Conservation (phyloP, 1,140 invertebrate genomes). For the Battus philenor region DNA sequence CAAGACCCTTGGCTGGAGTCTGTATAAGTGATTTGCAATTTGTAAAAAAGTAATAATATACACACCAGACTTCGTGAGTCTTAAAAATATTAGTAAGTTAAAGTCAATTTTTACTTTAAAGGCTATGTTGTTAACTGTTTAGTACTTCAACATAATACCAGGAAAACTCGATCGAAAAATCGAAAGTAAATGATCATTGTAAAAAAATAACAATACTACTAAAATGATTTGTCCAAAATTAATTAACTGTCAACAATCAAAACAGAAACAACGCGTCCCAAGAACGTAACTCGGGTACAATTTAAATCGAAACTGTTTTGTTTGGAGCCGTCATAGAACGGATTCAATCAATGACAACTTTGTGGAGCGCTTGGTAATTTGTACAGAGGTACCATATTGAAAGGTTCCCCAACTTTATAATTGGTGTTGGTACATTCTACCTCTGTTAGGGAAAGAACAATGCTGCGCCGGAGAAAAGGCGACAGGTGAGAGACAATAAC, state of each 20-base stretch:
- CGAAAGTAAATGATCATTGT: no score
- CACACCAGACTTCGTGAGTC: no score
- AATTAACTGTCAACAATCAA: constrained; percentile 9
- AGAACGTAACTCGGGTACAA: not conserved
- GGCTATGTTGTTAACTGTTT: no score
- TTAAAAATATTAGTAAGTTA: no score
- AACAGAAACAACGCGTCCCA: constrained; percentile 1
- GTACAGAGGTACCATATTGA: constrained; percentile 28
- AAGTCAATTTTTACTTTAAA: no score
- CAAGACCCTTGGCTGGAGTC: no score
- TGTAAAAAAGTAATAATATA: no score
- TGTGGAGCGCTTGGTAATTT: constrained; percentile 29
- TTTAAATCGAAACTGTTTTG: constrained; percentile 6
- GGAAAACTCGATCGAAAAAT: no score
- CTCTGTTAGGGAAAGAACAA: constrained; percentile 39
- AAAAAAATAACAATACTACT: no score
- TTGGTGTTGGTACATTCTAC: constrained; percentile 39
- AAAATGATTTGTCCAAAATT: constrained; percentile 1
- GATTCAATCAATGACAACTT: constrained; percentile 30
- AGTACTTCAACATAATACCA: no score
- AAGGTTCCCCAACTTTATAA: constrained; percentile 50
- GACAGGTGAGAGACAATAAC: constrained; percentile 16
- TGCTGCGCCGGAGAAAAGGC: constrained; percentile 19
- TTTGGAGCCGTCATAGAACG: constrained; percentile 23
- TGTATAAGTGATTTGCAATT: no score